Conservation (phyloP, 1,140 invertebrate genomes). For the Fopius arisanus region DNA sequence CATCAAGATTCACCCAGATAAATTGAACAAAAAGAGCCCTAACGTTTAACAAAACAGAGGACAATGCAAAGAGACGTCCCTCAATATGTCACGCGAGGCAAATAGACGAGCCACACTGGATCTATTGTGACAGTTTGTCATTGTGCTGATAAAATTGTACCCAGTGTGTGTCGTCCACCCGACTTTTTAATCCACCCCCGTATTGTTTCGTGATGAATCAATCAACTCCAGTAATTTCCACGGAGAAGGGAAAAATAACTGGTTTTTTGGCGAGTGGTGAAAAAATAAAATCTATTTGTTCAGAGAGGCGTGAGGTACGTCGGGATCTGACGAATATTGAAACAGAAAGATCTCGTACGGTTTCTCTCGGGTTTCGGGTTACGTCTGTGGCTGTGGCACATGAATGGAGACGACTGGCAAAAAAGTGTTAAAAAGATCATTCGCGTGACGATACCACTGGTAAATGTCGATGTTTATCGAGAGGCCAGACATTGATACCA, state of each 20-base stretch:
- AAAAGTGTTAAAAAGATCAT: not conserved
- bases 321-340: conserved; percentile 1
- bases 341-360: conserved; percentile 20
- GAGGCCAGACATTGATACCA: not conserved
- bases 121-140: not conserved
- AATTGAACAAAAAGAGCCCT: not conserved
- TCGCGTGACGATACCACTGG: not conserved
- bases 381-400: conserved; percentile 1
- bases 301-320: not conserved
- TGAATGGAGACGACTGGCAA: conserved; percentile 3
- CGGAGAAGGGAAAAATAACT: not conserved
- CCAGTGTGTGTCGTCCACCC: not conserved
- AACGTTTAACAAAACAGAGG: not conserved
- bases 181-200: not conserved
- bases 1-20: conserved; percentile 7
- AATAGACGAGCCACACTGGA: not conserved
- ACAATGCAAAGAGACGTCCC: not conserved
- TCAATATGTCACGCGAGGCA: conserved; percentile 5
- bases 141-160: conserved; percentile 2
- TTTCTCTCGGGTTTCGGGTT: conserved; percentile 33
- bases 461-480: conserved; percentile 14
- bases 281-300: no score
- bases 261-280: no score
- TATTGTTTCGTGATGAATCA: not conserved
- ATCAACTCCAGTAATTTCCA: not conserved